Base-by-base conservation (phyloP, 2,888 invertebrate genomes). In the Venusia cambrica region DNA sequence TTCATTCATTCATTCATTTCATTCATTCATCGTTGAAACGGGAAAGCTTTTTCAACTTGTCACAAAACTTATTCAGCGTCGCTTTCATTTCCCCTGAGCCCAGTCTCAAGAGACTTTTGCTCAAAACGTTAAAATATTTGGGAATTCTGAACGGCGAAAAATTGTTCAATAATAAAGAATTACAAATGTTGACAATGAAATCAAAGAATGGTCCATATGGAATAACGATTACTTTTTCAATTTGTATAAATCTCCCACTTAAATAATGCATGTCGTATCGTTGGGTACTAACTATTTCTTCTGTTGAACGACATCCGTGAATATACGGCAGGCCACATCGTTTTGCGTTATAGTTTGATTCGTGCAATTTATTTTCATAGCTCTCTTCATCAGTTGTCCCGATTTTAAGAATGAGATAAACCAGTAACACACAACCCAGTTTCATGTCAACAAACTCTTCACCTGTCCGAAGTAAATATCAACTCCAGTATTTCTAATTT, bases 151-250 rank as follows among this genome's bases (percentile, higher is more conserved):
- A 38, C 6, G 16, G 11, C 2, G 43, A 20, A 32, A 71, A 72
- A 32, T 61, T 57, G 3, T 52, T 47, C n/a, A n/a, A n/a, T 9
- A 73, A 38, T 24, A 75, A 41, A 3, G 59, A 50, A 7, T 62
- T 48, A 38, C 74, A 79, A 14, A 80, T 55, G 22, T 70, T 68
- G 3, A 55, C 45, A 2, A 78, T 36, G 8, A 80, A 73, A 31
- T 73, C 51, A 31, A 62, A 73, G 22, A 75, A 64, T 1, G 73
- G 63, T 3, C 80, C 79, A 13, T 30, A 46, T 1, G 73, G 58
- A 10, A 55, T 20, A 0, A 35, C 29, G 9, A 37, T 38, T 2
- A 27, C 15, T 28, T 47, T 48, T n/a, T n/a, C n/a, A n/a, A n/a
- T n/a, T n/a, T n/a, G n/a, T n/a, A n/a, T n/a, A n/a, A n/a, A n/a